Evolutionary conservation across 1,140 invertebrate genomes (phyloP).

Genomic region (Eriosoma lanigerum): DNA sequence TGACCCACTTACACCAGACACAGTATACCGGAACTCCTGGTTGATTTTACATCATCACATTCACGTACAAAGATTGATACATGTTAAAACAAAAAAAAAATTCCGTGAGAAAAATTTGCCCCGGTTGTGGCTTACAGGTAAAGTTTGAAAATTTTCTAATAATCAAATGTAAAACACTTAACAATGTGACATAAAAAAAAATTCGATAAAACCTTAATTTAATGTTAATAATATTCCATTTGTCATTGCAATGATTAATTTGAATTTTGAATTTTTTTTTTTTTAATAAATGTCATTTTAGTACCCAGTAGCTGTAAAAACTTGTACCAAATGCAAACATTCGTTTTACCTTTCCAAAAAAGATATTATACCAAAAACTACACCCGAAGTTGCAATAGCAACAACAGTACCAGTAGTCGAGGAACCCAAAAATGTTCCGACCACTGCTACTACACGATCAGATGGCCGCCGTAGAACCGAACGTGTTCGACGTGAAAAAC

Average conservation of each 20-base stretch:
- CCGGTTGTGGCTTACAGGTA: conserved; percentile 66
- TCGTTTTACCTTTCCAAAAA: conserved; percentile 54
- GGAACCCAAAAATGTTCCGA: conserved; percentile 18
- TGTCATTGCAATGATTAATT: too few species aligned
- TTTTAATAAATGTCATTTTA: conserved; percentile 57
- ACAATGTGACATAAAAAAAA: too few species aligned
- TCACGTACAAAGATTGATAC: conserved; percentile 1
- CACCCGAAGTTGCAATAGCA: not conserved
- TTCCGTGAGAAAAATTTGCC: conserved; percentile 61
- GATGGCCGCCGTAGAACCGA: conserved; percentile 65
- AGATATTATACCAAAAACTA: conserved; percentile 12
- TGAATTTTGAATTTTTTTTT: not conserved
- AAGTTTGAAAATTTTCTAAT: not conserved
- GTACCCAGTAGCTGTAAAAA: conserved; percentile 79
- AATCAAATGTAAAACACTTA: too few species aligned
- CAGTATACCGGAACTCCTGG: not conserved
- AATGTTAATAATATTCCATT: too few species aligned
- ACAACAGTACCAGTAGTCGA: not conserved
- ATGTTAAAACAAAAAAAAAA: conserved; percentile 52
- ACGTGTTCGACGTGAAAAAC: conserved; percentile 73
- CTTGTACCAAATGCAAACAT: conserved; percentile 62
- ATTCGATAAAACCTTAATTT: too few species aligned
- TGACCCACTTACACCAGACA: not conserved
- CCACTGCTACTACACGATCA: not conserved
- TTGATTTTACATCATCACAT: not conserved